Evolutionary conservation across 2,113 vertebrate genomes (phyloP).

Genomic region (Phocoena phocoena): DNA sequence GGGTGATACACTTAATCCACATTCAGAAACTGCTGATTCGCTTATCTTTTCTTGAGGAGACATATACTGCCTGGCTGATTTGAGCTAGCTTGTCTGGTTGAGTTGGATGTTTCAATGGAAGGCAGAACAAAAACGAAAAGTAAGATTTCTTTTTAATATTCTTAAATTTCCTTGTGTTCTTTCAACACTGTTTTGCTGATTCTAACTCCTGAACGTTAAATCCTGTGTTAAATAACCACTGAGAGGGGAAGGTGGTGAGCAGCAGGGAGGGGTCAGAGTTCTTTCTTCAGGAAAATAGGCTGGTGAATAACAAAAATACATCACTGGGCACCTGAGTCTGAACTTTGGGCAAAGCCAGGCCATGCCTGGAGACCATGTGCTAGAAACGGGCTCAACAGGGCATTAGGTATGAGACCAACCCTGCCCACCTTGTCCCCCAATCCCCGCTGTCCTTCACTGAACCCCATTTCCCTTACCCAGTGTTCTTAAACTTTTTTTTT

Average conservation of each 20-base stretch:
- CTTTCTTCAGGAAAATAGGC: not conserved
- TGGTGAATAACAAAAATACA: not conserved
- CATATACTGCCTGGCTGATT: not conserved
- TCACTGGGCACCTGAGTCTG: not conserved
- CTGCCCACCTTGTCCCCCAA: not conserved
- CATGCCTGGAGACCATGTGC: not conserved
- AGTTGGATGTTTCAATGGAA: slow-evolving; percentile 52
- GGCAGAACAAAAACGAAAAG: not conserved
- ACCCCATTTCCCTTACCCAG: not conserved
- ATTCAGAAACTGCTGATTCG: not conserved
- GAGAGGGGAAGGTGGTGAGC: not conserved
- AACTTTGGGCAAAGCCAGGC: not conserved
- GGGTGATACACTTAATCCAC: not conserved
- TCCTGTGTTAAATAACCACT: not conserved
- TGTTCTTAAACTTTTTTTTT: not conserved
- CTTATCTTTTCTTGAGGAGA: slow-evolving; percentile 47
- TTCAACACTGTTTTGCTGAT: not conserved
- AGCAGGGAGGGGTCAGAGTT: not conserved
- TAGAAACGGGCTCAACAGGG: not conserved
- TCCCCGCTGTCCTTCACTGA: no score
- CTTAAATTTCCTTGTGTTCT: not conserved
- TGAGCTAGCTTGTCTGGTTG: slow-evolving; percentile 25
- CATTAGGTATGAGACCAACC: not conserved
- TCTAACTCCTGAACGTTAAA: not conserved
- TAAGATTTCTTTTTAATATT: not conserved